phyloP scores from a whole-genome alignment of 2,888 invertebrate genomes.

The Brachyptera risi region DNA sequence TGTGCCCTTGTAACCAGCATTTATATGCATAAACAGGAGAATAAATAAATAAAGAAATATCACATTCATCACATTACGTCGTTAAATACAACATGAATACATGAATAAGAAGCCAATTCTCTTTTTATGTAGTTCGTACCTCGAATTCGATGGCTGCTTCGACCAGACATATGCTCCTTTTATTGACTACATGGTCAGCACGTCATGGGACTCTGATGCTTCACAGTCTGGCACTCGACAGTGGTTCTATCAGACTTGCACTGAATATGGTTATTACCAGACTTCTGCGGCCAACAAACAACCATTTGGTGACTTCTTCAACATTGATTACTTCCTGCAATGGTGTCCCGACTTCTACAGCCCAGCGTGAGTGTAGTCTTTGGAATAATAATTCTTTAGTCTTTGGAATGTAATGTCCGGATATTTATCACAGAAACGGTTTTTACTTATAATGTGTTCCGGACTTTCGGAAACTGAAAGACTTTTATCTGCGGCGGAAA shows the following conservation, averaged over 20 bases:
- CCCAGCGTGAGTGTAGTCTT: constrained; percentile 41
- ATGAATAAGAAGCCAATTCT: too few species aligned
- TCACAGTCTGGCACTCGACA: constrained; percentile 45
- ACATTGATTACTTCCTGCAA: constrained; percentile 49
- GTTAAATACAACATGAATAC: too few species aligned
- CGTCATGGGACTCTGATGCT: constrained; percentile 11
- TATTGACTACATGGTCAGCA: background rate
- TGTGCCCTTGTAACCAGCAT: too few species aligned
- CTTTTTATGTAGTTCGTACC: background rate
- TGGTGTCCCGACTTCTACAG: constrained; percentile 49
- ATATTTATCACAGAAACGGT: background rate
- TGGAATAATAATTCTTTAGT: too few species aligned
- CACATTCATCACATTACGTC: too few species aligned
- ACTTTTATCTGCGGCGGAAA: too few species aligned
- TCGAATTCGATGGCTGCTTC: background rate
- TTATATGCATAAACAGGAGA: too few species aligned
- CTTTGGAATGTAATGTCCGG: background rate
- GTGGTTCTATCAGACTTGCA: constrained; percentile 30
- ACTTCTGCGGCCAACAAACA: constrained; percentile 47
- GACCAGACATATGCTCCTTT: background rate
- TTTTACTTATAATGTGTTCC: too few species aligned
- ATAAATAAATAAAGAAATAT: too few species aligned
- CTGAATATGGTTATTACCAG: constrained; percentile 29
- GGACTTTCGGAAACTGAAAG: too few species aligned
- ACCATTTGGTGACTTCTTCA: constrained; percentile 56